These are phyloP conservation scores for Delphinapterus leucas DNA, from an alignment of 2,113 vertebrate genomes.

Conservation along the genomic window DNA sequence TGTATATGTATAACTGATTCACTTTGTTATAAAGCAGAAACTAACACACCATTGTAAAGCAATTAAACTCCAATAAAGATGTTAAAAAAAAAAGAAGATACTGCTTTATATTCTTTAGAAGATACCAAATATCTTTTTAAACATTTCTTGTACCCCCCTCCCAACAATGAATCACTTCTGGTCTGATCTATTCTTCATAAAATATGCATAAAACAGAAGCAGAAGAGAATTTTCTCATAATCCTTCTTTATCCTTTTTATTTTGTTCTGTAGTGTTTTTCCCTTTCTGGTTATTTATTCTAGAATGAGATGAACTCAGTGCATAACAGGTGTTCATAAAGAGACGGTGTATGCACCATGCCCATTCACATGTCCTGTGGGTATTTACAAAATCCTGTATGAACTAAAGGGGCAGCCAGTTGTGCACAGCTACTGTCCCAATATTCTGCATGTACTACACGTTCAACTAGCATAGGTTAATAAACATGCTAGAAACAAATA, in stretches of 20 bases:
- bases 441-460: not conserved
- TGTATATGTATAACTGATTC: too few relatives aligned
- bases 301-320: not conserved
- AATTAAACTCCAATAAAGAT: too few relatives aligned
- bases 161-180: not conserved
- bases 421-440: too few relatives aligned
- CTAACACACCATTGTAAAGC: too few relatives aligned
- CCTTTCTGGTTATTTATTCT: not conserved
- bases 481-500: not conserved
- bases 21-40: too few relatives aligned
- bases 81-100: not conserved
- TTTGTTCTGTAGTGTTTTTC: not conserved
- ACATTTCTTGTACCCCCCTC: not conserved
- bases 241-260: not conserved
- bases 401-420: not conserved
- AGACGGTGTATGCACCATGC: not conserved
- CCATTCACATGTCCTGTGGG: not conserved
- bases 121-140: not conserved
- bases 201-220: not conserved
- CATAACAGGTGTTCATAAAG: not conserved
- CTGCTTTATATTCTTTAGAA: not conserved
- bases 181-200: not conserved
- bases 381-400: not conserved
- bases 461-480: not conserved
- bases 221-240: too few relatives aligned